These are phyloP conservation scores for Pseudomyrmex concolor DNA, from an alignment of 1,140 invertebrate species.

Conservation along the genomic window DNA sequence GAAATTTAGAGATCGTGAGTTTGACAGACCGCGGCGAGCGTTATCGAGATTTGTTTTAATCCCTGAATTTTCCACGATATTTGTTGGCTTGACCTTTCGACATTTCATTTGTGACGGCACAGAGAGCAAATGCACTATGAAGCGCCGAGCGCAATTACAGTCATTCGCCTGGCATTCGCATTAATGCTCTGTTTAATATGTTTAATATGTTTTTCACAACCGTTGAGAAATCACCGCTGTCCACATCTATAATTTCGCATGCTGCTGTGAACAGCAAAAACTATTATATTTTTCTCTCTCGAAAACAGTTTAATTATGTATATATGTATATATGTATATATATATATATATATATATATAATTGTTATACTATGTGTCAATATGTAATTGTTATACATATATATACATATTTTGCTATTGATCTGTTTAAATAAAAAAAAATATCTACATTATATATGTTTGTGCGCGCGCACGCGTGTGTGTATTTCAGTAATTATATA, in stretches of 20 bases:
- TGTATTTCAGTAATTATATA: background rate
- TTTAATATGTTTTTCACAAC: slow-evolving; percentile 3
- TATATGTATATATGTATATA: too few species aligned
- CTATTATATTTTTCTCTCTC: background rate
- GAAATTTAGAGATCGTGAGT: slow-evolving; percentile 36
- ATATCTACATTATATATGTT: background rate
- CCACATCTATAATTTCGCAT: background rate
- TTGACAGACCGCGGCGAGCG: background rate
- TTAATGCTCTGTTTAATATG: slow-evolving; percentile 19
- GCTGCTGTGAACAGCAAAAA: background rate
- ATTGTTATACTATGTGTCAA: too few species aligned
- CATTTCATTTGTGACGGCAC: slow-evolving; percentile 4
- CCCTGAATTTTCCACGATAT: slow-evolving; percentile 38
- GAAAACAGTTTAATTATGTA: too few species aligned
- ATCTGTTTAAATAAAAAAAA: background rate
- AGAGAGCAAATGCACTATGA: background rate
- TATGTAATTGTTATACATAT: too few species aligned
- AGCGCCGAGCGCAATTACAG: slow-evolving; percentile 4
- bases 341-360: too few species aligned
- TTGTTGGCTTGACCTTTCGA: slow-evolving; percentile 9
- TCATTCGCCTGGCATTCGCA: slow-evolving; percentile 3
- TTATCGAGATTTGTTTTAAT: slow-evolving; percentile 44
- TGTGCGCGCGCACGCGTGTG: background rate
- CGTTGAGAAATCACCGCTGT: background rate
- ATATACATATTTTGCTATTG: too few species aligned